phyloP scores from a whole-genome alignment of 1,140 invertebrate species.

The Euwallacea fornicatus region DNA sequence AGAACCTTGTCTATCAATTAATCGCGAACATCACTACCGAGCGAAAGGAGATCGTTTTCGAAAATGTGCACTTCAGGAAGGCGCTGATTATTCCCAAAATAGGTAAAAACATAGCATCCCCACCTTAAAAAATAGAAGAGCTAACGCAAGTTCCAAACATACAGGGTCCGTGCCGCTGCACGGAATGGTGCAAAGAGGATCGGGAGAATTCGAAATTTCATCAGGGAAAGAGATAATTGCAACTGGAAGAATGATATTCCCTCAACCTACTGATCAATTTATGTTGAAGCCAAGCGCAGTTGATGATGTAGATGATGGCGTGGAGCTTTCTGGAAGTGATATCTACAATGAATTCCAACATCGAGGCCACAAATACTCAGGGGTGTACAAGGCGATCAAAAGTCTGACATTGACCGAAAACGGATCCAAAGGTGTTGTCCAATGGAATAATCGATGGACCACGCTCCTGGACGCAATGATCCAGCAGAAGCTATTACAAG shows the following conservation, averaged over 20 bases:
- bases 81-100: slow-evolving; percentile 80
- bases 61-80: slow-evolving; percentile 81
- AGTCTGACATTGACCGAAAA: slow-evolving; percentile 42
- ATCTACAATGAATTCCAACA: slow-evolving; percentile 91
- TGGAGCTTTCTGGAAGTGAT: slow-evolving; percentile 65
- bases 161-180: slow-evolving; percentile 68
- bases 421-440: slow-evolving; percentile 39
- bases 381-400: slow-evolving; percentile 46
- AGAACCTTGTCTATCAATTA: slow-evolving; percentile 44
- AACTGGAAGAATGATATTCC: slow-evolving; percentile 68
- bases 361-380: slow-evolving; percentile 84
- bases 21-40: slow-evolving; percentile 36
- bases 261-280: slow-evolving; percentile 54
- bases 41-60: slow-evolving; percentile 78
- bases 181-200: slow-evolving; percentile 82
- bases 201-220: slow-evolving; percentile 82
- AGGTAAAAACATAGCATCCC: slow-evolving; percentile 51
- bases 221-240: slow-evolving; percentile 77
- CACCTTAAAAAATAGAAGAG: not conserved
- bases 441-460: slow-evolving; percentile 46
- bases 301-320: slow-evolving; percentile 54
- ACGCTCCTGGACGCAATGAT: slow-evolving; percentile 49
- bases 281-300: slow-evolving; percentile 49
- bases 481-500: slow-evolving; percentile 48
- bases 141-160: not conserved